Percentiles rank a stretch among this genome's conserved stretches.
Evolutionary conservation across 1,140 invertebrate species (phyloP).

Genomic region (Helicorthomorpha holstii): DNA sequence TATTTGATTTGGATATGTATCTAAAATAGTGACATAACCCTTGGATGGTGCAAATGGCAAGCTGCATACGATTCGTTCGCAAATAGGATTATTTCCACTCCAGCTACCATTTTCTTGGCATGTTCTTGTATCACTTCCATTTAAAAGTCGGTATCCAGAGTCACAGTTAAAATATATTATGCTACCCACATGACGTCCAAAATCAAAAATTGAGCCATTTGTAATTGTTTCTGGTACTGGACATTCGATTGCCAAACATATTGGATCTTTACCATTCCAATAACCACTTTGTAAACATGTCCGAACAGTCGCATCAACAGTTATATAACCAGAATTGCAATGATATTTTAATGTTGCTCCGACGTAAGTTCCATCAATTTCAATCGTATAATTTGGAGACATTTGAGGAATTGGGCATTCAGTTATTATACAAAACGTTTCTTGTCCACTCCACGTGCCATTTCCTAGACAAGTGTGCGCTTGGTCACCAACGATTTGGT

Average conservation of each 20-base stretch:
- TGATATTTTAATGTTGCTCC: constrained; percentile 25
- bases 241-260: constrained; percentile 14
- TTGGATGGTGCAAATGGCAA: constrained; percentile 14
- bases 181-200: neutral
- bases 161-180: constrained; percentile 15
- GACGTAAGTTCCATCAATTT: constrained; percentile 1
- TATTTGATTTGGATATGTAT: constrained; percentile 8
- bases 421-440: constrained; percentile 10
- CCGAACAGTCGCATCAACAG: constrained; percentile 25
- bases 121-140: constrained; percentile 14
- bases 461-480: neutral
- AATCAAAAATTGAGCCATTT: neutral
- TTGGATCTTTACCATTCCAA: constrained; percentile 15
- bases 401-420: constrained; percentile 11
- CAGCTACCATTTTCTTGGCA: constrained; percentile 22
- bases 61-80: constrained; percentile 16
- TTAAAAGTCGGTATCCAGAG: constrained; percentile 19
- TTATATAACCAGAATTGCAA: constrained; percentile 33
- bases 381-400: constrained; percentile 8
- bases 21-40: constrained; percentile 16
- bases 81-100: constrained; percentile 19
- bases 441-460: neutral
- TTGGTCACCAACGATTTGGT: neutral
- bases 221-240: constrained; percentile 7
- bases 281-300: constrained; percentile 7